These are phyloP conservation scores for Tiliacea citrago DNA, from an alignment of 2,888 invertebrate species.

Conservation along the genomic window DNA sequence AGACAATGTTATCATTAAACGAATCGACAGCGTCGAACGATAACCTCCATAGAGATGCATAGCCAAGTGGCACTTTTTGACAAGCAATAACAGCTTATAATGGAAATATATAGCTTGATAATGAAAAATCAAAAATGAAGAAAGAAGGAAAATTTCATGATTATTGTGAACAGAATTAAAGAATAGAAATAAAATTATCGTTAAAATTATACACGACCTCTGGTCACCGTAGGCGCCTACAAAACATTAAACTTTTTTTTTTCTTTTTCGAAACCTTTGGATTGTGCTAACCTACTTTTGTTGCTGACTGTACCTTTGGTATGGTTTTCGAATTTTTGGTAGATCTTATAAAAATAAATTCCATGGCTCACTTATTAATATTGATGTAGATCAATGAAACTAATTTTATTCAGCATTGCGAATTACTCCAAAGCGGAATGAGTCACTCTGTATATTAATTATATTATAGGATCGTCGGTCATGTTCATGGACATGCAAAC, in stretches of 20 bases:
- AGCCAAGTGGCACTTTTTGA: too few species aligned
- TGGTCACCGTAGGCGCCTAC: background rate
- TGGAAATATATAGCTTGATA: too few species aligned
- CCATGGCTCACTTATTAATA: background rate
- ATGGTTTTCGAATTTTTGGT: too few species aligned
- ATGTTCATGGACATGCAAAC: too few species aligned
- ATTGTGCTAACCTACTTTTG: background rate
- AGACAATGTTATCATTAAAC: too few species aligned
- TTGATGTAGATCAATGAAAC: conserved; percentile 9
- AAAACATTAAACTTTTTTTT: background rate
- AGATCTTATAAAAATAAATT: too few species aligned
- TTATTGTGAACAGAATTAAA: background rate
- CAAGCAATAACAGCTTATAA: too few species aligned
- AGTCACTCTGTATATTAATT: conserved; percentile 55
- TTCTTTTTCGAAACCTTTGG: background rate
- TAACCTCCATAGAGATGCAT: too few species aligned
- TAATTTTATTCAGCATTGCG: conserved; percentile 11
- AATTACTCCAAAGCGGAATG: conserved; percentile 16
- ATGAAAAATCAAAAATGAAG: too few species aligned
- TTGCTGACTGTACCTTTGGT: background rate
- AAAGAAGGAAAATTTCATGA: background rate
- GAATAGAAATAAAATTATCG: background rate
- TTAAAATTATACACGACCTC: too few species aligned
- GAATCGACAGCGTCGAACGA: too few species aligned
- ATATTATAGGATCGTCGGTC: too few species aligned